Conservation (phyloP, 2,888 invertebrate species). For the Brassicogethes aeneus region DNA sequence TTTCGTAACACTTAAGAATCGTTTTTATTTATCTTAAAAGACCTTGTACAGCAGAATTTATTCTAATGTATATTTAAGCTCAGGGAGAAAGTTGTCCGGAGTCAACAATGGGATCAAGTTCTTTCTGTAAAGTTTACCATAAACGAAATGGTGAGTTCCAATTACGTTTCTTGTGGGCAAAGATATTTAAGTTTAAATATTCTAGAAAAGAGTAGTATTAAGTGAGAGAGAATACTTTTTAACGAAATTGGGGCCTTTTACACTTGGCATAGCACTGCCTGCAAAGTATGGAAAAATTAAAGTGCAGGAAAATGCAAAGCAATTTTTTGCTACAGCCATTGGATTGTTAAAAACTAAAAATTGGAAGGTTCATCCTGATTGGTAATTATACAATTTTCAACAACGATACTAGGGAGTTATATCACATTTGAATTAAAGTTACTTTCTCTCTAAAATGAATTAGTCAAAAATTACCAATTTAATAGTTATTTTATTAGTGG, state of each 20-base stretch:
- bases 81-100: conserved; percentile 39
- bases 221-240: conserved; percentile 74
- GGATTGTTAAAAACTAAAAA: conserved; percentile 38
- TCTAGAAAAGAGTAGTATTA: conserved; percentile 74
- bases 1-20: background rate
- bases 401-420: no score
- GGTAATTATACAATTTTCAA: conserved; percentile 44
- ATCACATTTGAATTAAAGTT: no score
- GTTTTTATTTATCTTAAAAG: background rate
- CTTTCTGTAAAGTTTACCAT: conserved; percentile 76
- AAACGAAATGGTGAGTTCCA: conserved; percentile 69
- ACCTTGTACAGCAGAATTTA: conserved; percentile 8
- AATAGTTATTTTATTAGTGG: no score
- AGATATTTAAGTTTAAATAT: conserved; percentile 8
- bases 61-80: conserved; percentile 32
- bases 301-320: conserved; percentile 28
- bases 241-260: conserved; percentile 75
- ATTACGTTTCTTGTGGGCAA: background rate
- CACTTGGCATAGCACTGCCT: conserved; percentile 77
- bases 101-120: conserved; percentile 46
- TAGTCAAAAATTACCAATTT: no score
- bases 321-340: background rate
- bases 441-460: no score
- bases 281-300: conserved; percentile 66
- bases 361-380: conserved; percentile 82